Conservation (phyloP, 1,140 invertebrate genomes). For the Drosophila truncata region DNA sequence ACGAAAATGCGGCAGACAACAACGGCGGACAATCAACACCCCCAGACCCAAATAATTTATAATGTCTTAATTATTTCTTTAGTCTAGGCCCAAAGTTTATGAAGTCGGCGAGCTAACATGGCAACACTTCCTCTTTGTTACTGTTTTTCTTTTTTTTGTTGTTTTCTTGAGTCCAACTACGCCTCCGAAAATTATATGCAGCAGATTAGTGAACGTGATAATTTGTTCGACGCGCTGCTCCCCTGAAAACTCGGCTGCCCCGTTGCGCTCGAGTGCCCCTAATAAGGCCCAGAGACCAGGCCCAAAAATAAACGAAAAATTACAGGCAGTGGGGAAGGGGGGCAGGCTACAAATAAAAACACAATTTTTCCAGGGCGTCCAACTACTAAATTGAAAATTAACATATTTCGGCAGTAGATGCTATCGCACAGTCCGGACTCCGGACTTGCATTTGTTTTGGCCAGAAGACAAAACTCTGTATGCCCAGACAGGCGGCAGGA, state of each 20-base stretch:
- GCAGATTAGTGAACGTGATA: conserved; percentile 80
- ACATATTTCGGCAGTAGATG: conserved; percentile 83
- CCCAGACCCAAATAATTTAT: conserved; percentile 71
- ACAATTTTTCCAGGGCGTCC: conserved; percentile 55
- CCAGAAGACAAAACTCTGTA: conserved; percentile 29
- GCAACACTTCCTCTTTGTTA: conserved; percentile 70
- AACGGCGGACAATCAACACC: conserved; percentile 63
- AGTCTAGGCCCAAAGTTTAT: conserved; percentile 65
- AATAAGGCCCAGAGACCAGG: conserved; percentile 54
- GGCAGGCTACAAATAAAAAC: conserved; percentile 33
- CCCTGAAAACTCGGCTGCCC: conserved; percentile 30
- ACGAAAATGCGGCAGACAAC: conserved; percentile 26
- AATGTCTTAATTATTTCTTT: conserved; percentile 82
- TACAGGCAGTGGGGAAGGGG: conserved; percentile 25
- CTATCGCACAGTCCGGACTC: conserved; percentile 56
- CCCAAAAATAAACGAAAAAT: conserved; percentile 66
- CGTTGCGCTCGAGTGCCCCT: conserved; percentile 66
- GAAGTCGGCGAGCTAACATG: conserved; percentile 68
- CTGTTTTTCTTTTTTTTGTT: neutral
- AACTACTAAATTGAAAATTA: conserved; percentile 83
- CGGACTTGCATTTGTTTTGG: conserved; percentile 68
- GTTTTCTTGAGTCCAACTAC: conserved; percentile 18
- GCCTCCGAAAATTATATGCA: conserved; percentile 75
- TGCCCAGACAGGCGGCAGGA: conserved; percentile 10
- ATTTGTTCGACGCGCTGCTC: conserved; percentile 64